Evolutionary conservation across 2,113 vertebrate species (phyloP).

Genomic region (Glaucidium brasilianum): DNA sequence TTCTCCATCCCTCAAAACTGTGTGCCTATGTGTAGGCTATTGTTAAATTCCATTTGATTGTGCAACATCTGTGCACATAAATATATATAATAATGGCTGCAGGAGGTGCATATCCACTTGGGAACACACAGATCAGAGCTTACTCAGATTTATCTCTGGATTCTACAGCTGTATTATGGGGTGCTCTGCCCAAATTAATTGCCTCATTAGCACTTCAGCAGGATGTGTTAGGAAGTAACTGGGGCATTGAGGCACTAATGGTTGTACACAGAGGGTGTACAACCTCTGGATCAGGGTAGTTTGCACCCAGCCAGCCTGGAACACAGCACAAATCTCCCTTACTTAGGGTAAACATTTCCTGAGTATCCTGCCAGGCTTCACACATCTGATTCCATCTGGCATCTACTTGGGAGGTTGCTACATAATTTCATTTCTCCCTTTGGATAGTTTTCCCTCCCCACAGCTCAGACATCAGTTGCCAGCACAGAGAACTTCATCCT

Average conservation of each 20-base stretch:
- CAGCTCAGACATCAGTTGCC: background rate
- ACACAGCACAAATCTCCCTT: background rate
- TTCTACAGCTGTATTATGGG: background rate
- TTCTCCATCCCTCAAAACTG: background rate
- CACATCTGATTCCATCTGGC: background rate
- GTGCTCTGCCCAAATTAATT: background rate
- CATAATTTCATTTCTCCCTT: background rate
- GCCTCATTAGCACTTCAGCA: background rate
- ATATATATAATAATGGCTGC: background rate
- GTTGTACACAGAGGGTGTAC: background rate
- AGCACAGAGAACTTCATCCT: background rate
- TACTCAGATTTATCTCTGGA: background rate
- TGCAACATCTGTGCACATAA: background rate
- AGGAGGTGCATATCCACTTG: background rate
- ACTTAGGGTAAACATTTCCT: background rate
- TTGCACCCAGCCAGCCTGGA: background rate
- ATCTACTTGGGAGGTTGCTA: background rate
- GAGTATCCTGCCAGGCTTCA: background rate
- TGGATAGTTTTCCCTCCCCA: background rate
- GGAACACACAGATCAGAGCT: background rate
- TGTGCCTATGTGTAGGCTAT: background rate
- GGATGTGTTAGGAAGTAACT: background rate
- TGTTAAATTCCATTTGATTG: background rate
- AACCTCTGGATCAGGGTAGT: background rate
- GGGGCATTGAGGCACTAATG: background rate